phyloP scores from a whole-genome alignment of 2,113 vertebrate species.

The Pterophyllum scalare region DNA sequence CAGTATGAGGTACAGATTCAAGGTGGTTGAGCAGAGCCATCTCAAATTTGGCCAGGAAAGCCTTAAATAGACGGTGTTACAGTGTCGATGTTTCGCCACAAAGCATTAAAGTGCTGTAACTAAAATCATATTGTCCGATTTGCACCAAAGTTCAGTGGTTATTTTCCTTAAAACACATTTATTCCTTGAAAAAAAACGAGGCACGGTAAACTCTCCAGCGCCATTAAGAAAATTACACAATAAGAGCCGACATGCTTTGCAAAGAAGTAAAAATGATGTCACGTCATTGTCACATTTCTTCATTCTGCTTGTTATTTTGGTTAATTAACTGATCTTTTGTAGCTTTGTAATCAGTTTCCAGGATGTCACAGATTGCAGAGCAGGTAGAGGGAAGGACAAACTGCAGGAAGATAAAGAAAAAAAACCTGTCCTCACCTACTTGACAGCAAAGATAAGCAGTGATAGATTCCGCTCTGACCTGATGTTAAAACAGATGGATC shows the following conservation, averaged over 20 bases:
- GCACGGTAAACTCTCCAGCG: neutral
- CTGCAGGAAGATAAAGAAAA: slow-evolving; percentile 35
- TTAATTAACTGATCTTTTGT: neutral
- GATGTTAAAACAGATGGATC: slow-evolving; percentile 68
- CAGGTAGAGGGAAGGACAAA: slow-evolving; percentile 22
- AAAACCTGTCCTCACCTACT: slow-evolving; percentile 50
- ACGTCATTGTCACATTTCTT: neutral
- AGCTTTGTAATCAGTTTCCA: slow-evolving; percentile 43
- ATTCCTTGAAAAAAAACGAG: slow-evolving; percentile 12
- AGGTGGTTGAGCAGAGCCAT: too few relatives aligned
- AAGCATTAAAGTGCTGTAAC: too few relatives aligned
- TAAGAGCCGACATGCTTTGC: neutral
- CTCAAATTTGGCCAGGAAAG: too few relatives aligned
- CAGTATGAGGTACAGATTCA: too few relatives aligned
- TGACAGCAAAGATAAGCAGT: slow-evolving; percentile 71
- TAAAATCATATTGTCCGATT: too few relatives aligned
- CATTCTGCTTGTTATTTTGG: neutral
- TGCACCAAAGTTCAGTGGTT: too few relatives aligned
- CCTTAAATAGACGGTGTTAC: too few relatives aligned
- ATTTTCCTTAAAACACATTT: neutral
- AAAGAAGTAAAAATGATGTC: neutral
- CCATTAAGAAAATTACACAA: neutral
- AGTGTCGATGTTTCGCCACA: too few relatives aligned
- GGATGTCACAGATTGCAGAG: slow-evolving; percentile 19
- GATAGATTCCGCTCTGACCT: slow-evolving; percentile 63